Conservation (phyloP, 2,797 vertebrate genomes). For the Gymnoscopelus microlampas region DNA sequence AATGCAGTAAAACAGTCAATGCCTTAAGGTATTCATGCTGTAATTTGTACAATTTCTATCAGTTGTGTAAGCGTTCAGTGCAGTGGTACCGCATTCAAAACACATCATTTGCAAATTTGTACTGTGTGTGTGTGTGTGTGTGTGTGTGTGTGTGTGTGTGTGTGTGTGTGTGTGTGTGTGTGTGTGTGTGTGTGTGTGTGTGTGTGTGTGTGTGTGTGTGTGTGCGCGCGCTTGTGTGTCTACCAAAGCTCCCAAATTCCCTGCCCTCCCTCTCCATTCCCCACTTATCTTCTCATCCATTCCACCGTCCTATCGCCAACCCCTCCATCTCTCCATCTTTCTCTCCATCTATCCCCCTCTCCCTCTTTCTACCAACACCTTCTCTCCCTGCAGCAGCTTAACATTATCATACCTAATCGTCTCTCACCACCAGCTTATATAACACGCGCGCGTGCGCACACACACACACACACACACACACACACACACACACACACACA, state of each 20-base stretch:
- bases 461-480: no score
- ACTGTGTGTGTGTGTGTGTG: no score
- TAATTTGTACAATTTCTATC: no score
- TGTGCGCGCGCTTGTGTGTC: background rate
- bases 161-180: background rate
- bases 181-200: background rate
- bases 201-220: background rate
- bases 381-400: background rate
- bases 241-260: slow-evolving; percentile 13
- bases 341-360: slow-evolving; percentile 6
- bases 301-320: background rate
- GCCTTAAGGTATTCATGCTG: no score
- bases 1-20: no score
- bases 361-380: background rate
- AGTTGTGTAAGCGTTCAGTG: no score
- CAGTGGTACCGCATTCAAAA: no score
- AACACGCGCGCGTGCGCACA: no score
- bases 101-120: no score
- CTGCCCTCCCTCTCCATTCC: background rate
- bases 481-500: background rate
- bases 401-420: no score
- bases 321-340: background rate
- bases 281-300: background rate
- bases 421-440: no score
- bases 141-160: no score